A percentile compares a stretch with the other conserved stretches of the same genome.
phyloP scores from a whole-genome alignment of 2,888 invertebrate species.

The Watsonalla binaria region DNA sequence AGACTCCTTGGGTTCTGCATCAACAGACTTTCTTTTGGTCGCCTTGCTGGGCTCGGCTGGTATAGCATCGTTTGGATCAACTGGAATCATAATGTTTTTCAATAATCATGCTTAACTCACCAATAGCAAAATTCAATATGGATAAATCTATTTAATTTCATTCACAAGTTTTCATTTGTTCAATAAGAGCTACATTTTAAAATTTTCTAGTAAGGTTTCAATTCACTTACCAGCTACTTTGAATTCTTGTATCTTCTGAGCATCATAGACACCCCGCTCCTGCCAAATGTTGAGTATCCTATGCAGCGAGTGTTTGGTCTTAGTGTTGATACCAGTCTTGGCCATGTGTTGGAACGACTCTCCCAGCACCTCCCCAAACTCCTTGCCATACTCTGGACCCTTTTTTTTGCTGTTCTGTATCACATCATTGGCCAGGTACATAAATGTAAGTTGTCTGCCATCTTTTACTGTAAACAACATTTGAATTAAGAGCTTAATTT shows the following conservation, averaged over 20 bases:
- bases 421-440: slow-evolving; percentile 99
- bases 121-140: too few relatives aligned
- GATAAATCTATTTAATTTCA: too few relatives aligned
- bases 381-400: slow-evolving; percentile 95
- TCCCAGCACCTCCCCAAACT: slow-evolving; percentile 88
- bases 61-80: slow-evolving; percentile 61
- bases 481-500: not conserved
- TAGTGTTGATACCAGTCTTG: slow-evolving; percentile 84
- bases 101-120: not conserved
- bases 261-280: slow-evolving; percentile 93
- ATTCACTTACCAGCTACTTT: slow-evolving; percentile 77
- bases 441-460: slow-evolving; percentile 91
- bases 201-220: not conserved
- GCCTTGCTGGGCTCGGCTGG: slow-evolving; percentile 35
- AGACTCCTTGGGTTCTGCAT: slow-evolving; percentile 48
- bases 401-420: slow-evolving; percentile 99
- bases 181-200: too few relatives aligned
- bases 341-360: slow-evolving; percentile 93
- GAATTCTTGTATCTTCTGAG: slow-evolving; percentile 88
- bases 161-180: too few relatives aligned
- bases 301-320: slow-evolving; percentile 87
- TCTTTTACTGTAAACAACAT: slow-evolving; percentile 83
- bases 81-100: slow-evolving; percentile 30
- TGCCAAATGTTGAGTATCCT: slow-evolving; percentile 95
- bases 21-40: slow-evolving; percentile 52